phyloP scores from a whole-genome alignment of 2,888 invertebrate species.

The Drosophila greeni region DNA sequence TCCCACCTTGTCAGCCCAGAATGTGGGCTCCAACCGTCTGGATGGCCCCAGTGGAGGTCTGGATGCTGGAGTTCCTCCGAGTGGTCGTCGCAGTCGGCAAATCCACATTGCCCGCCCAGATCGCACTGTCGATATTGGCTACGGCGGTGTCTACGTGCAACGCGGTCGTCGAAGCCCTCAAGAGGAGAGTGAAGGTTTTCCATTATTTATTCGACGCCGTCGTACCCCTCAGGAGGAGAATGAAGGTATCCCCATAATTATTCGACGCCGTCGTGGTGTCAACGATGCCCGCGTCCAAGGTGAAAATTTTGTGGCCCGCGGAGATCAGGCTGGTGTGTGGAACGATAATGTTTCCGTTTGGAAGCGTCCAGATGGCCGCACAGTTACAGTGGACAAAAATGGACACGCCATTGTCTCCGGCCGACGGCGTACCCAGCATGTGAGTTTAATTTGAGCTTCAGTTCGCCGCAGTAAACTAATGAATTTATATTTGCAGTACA shows the following conservation, averaged over 20 bases:
- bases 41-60: background rate
- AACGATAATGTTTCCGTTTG: slow-evolving; percentile 47
- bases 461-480: background rate
- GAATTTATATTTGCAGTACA: slow-evolving; percentile 12
- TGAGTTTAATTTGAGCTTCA: background rate
- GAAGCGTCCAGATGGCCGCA: slow-evolving; percentile 61
- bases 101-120: slow-evolving; percentile 9
- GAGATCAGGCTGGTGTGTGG: slow-evolving; percentile 53
- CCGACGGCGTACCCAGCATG: slow-evolving; percentile 7
- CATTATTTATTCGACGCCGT: slow-evolving; percentile 31
- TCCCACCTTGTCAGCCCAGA: slow-evolving; percentile 39
- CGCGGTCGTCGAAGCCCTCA: slow-evolving; percentile 36
- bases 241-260: slow-evolving; percentile 17
- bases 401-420: slow-evolving; percentile 53
- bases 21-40: background rate
- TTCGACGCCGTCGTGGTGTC: slow-evolving; percentile 32
- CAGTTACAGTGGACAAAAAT: slow-evolving; percentile 41
- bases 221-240: slow-evolving; percentile 39
- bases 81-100: slow-evolving; percentile 37
- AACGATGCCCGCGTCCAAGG: slow-evolving; percentile 51
- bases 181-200: slow-evolving; percentile 15
- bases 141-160: background rate
- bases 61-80: background rate
- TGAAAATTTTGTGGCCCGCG: slow-evolving; percentile 58
- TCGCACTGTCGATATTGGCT: slow-evolving; percentile 24